Evolutionary conservation across 92 coral and sea anemone species (phyloP), one percentile per base, ranked within the genome.

Genomic region (Siderastrea radians): DNA sequence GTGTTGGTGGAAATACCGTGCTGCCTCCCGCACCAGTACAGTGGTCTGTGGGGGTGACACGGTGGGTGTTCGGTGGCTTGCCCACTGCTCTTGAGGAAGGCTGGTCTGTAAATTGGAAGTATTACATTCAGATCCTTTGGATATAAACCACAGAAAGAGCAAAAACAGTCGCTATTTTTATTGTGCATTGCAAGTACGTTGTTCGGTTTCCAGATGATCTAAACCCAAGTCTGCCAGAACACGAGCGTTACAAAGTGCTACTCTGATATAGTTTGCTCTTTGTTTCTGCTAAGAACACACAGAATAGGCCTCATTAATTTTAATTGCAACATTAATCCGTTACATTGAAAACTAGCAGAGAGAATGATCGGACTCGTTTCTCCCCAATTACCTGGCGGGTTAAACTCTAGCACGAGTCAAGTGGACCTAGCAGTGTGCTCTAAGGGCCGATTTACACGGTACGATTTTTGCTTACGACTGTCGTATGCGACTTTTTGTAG

Each of bases 61-160:
- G 77, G 68, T 60, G 84, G 49, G 61, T 75, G 57, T 78, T 77
- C 4, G 84, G 64, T 26, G 87, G 85, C 84, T 86, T 90, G 2
- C 53, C 64, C 49, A 81, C 70, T 49, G 93, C 84, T 79, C 90
- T 83, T 74, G 86, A 78, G 68, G 93, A 87, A 65, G 91, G 70
- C 15, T 74, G 73, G 5, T 84, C 87, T 84, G 80, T 14, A 46
- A 43, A 74, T 67, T 51, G 38, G 4, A 61, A 12, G 52, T 4
- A 69, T 49, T 59, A n/a, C n/a, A 72, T 10, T 2, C 14, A 15
- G 66, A 61, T 16, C 4, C 15, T 60, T 60, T 4, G 16, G 0
- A 60, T 60, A 15, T 60, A 60, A 60, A 48, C 10, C 14, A 14
- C 12, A 26, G 38, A 71, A 71, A 71, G 48, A n/a, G 13, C 13